These are phyloP conservation scores for Gymnobelideus leadbeateri DNA, from an alignment of 2,113 vertebrate species.

Conservation along the genomic window DNA sequence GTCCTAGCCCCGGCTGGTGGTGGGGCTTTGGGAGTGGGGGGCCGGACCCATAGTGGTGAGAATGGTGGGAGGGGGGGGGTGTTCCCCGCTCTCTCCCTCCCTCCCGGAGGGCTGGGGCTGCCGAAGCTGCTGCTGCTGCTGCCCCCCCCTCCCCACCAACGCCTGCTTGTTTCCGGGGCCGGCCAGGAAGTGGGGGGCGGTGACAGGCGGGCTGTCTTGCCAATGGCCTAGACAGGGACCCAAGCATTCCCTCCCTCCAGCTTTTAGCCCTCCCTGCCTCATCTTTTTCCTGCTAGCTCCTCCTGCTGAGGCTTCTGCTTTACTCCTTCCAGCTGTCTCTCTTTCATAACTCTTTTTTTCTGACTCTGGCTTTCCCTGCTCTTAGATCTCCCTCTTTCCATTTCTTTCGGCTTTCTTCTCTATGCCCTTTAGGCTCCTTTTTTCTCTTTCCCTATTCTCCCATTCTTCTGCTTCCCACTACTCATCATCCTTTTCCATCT, in stretches of 20 bases:
- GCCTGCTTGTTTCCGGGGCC: conserved; percentile 74
- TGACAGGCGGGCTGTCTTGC: conserved; percentile 64
- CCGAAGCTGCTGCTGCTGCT: conserved; percentile 67
- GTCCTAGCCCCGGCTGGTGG: conserved; percentile 78
- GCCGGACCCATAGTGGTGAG: conserved; percentile 72
- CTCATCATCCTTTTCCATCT: conserved; percentile 9
- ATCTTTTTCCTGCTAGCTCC: conserved; percentile 17
- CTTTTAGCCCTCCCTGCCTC: background rate
- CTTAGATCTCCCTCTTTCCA: background rate
- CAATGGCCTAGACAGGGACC: conserved; percentile 49
- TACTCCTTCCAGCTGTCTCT: background rate
- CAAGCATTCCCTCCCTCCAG: background rate
- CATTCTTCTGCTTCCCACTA: background rate
- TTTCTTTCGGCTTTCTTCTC: conserved; percentile 1
- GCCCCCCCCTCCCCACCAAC: conserved; percentile 49
- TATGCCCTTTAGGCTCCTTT: background rate
- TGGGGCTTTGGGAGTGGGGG: conserved; percentile 71
- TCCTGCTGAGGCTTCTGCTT: background rate
- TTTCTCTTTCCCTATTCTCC: background rate
- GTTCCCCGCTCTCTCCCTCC: conserved; percentile 70
- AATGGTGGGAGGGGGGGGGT: conserved; percentile 63
- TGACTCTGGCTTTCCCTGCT: background rate
- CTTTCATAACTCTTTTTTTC: background rate
- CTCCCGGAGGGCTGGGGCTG: conserved; percentile 71
- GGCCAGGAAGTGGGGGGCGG: conserved; percentile 77